Percentiles rank a stretch among this genome's conserved stretches.
These are phyloP conservation scores for Polyergus mexicanus DNA, from an alignment of 1,140 invertebrate genomes.

Conservation along the genomic window DNA sequence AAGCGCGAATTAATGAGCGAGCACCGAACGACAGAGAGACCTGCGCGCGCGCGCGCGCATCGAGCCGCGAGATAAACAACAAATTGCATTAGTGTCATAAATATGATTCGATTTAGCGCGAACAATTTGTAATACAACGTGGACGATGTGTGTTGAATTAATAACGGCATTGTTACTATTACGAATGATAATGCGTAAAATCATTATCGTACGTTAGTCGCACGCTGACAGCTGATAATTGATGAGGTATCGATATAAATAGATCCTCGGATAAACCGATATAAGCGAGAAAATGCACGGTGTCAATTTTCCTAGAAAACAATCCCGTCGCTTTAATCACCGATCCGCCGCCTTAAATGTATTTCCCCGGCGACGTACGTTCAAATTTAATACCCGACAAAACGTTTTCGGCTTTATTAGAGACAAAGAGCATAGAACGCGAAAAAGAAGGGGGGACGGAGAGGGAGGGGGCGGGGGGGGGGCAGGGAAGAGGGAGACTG, in stretches of 20 bases:
- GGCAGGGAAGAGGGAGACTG: conserved; percentile 49
- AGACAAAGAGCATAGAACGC: neutral
- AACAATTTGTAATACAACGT: conserved; percentile 25
- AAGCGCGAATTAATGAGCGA: conserved; percentile 39
- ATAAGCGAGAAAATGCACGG: neutral
- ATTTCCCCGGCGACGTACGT: conserved; percentile 37
- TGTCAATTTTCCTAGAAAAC: neutral
- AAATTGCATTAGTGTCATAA: conserved; percentile 37
- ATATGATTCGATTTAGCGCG: conserved; percentile 36
- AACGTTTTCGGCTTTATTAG: conserved; percentile 63
- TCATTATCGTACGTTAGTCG: neutral
- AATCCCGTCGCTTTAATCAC: conserved; percentile 48
- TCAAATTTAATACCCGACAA: conserved; percentile 52
- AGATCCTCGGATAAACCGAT: neutral
- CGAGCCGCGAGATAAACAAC: conserved; percentile 11
- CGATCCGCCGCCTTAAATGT: conserved; percentile 40
- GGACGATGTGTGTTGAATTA: conserved; percentile 10
- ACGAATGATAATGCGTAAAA: conserved; percentile 6
- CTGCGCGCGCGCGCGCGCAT: neutral
- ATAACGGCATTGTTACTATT: conserved; percentile 17
- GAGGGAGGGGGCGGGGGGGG: conserved; percentile 14
- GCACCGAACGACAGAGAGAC: neutral
- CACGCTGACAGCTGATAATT: neutral
- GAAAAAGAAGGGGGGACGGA: conserved; percentile 1
- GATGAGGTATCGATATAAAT: neutral